Conservation (phyloP, 2,113 vertebrate species). For the Actenoides hombroni region DNA sequence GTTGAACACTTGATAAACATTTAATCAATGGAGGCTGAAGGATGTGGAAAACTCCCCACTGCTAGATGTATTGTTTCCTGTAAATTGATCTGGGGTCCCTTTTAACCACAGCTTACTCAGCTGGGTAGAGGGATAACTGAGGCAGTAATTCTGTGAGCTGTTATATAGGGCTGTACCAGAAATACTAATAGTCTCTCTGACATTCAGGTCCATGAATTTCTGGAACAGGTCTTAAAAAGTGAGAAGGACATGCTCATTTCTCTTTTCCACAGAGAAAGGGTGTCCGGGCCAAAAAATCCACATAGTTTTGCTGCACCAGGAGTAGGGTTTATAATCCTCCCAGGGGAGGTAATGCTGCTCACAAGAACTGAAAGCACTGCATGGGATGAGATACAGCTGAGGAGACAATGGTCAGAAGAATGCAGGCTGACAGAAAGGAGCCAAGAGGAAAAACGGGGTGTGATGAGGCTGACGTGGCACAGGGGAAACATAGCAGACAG, state of each 20-base stretch:
- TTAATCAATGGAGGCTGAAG: constrained; percentile 11
- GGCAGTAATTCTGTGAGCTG: background rate
- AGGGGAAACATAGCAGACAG: background rate
- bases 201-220: background rate
- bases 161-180: background rate
- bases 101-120: background rate
- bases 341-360: background rate
- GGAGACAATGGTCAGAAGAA: background rate
- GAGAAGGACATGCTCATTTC: background rate
- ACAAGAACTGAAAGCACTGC: constrained; percentile 18
- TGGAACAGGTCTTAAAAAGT: background rate
- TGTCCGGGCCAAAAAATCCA: constrained; percentile 17
- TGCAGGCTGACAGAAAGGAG: constrained; percentile 15
- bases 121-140: background rate
- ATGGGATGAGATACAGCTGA: constrained; percentile 7
- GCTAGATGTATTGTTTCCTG: background rate
- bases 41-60: background rate
- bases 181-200: background rate
- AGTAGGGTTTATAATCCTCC: constrained; percentile 7
- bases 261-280: background rate
- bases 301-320: background rate
- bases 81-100: background rate
- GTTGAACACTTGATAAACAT: background rate
- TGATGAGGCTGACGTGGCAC: background rate
- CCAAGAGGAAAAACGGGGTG: constrained; percentile 25